Evolutionary conservation across 1,140 invertebrate genomes (phyloP).

Genomic region (Drosophila suzukii): DNA sequence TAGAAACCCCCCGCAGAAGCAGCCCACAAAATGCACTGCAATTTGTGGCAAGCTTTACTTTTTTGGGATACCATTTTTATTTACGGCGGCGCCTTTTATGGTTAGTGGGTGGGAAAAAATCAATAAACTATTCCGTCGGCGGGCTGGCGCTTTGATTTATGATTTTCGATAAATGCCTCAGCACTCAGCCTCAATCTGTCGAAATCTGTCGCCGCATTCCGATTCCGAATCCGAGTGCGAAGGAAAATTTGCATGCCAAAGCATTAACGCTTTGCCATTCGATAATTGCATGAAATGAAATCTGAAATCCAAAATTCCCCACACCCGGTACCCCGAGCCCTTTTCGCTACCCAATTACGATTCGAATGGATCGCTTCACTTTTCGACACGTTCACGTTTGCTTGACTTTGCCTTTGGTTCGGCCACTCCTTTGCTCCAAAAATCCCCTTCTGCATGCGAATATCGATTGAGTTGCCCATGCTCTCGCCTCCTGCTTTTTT

Average conservation of each 20-base stretch:
- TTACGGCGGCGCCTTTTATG: conserved; percentile 40
- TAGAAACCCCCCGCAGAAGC: conserved; percentile 13
- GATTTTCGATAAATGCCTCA: conserved; percentile 49
- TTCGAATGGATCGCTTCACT: conserved; percentile 53
- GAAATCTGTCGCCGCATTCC: conserved; percentile 66
- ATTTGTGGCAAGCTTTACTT: conserved; percentile 39
- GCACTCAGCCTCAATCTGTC: conserved; percentile 35
- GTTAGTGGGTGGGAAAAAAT: conserved; percentile 19
- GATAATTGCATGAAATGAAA: conserved; percentile 71
- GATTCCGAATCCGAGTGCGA: conserved; percentile 1
- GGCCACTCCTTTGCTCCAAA: conserved; percentile 46
- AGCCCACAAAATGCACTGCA: conserved; percentile 57
- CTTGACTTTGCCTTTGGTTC: conserved; percentile 56
- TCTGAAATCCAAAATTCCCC: conserved; percentile 54
- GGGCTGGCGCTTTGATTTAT: conserved; percentile 46
- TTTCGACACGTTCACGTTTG: conserved; percentile 62
- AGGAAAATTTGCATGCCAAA: conserved; percentile 76
- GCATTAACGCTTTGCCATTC: conserved; percentile 72
- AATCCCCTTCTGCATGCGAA: conserved; percentile 31
- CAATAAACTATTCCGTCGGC: conserved; percentile 49
- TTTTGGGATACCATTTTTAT: conserved; percentile 7
- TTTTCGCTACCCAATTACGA: conserved; percentile 34
- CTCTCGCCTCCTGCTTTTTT: conserved; percentile 32
- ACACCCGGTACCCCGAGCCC: neutral
- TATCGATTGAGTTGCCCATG: conserved; percentile 64